Percentiles rank a stretch among this genome's conserved stretches.
Evolutionary conservation across 2,113 vertebrate genomes (phyloP).

Genomic region (Tyrannus savana): DNA sequence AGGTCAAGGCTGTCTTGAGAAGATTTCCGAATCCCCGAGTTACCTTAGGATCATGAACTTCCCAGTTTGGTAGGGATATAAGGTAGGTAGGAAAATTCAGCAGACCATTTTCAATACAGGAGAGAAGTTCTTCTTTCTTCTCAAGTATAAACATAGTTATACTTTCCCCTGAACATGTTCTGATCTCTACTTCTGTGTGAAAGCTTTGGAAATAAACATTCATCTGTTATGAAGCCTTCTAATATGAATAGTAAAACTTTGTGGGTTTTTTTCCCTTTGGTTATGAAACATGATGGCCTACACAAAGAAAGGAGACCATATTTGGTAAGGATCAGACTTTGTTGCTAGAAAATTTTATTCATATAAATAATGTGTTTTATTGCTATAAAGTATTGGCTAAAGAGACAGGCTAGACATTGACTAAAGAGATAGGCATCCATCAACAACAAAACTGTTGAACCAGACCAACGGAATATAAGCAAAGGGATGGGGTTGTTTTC

Average conservation of each 20-base stretch:
- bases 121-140: not conserved
- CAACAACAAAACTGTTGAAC: not conserved
- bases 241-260: not conserved
- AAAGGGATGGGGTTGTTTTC: constrained; percentile 10
- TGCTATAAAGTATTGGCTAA: not conserved
- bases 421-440: constrained; percentile 22
- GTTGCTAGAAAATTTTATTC: not conserved
- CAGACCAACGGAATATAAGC: not conserved
- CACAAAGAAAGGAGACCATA: not conserved
- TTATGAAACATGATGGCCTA: not conserved
- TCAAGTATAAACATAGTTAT: not conserved
- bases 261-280: not conserved
- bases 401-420: constrained; percentile 2
- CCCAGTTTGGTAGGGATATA: not conserved
- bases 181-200: not conserved
- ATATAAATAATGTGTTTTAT: not conserved
- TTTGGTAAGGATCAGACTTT: not conserved
- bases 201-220: not conserved
- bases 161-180: not conserved
- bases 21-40: not conserved
- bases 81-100: not conserved
- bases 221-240: not conserved
- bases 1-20: not conserved
- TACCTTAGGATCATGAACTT: not conserved
- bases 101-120: not conserved